These are phyloP conservation scores for Drosophila teissieri DNA, from an alignment of 1,140 invertebrate genomes.

Conservation along the genomic window DNA sequence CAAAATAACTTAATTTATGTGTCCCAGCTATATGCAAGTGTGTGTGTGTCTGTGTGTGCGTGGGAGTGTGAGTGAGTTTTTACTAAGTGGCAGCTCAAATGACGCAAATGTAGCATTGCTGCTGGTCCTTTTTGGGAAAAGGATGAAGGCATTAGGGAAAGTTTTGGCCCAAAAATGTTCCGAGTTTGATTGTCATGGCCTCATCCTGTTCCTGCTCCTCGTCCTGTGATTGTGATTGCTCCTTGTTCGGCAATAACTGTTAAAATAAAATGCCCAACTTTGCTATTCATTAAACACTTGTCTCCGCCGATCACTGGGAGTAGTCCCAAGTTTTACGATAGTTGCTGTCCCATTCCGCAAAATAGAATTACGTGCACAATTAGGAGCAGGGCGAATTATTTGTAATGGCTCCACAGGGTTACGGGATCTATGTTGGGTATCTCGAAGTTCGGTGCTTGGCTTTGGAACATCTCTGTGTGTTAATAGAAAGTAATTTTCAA, in stretches of 20 bases:
- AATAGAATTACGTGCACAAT: background rate
- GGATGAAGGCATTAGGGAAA: conserved; percentile 52
- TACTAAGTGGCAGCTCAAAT: conserved; percentile 76
- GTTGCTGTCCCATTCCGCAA: background rate
- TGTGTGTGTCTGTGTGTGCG: background rate
- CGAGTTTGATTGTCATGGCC: conserved; percentile 69
- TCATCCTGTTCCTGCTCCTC: background rate
- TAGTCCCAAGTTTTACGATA: conserved; percentile 9
- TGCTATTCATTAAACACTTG: conserved; percentile 27
- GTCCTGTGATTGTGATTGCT: conserved; percentile 17
- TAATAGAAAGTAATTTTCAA: background rate
- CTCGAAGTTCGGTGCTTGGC: background rate
- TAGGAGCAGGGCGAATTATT: background rate
- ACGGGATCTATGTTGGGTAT: background rate
- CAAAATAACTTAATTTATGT: conserved; percentile 82
- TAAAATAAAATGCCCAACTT: conserved; percentile 58
- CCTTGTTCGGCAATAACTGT: conserved; percentile 34
- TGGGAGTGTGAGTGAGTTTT: conserved; percentile 28
- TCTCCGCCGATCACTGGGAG: background rate
- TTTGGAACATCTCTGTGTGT: background rate
- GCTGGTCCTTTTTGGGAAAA: conserved; percentile 49
- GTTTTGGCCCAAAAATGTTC: conserved; percentile 52
- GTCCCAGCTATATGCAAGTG: conserved; percentile 17
- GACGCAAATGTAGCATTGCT: conserved; percentile 74
- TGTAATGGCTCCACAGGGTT: background rate